Conservation (phyloP, 2,113 vertebrate species). For the Alligator mississippiensis region DNA sequence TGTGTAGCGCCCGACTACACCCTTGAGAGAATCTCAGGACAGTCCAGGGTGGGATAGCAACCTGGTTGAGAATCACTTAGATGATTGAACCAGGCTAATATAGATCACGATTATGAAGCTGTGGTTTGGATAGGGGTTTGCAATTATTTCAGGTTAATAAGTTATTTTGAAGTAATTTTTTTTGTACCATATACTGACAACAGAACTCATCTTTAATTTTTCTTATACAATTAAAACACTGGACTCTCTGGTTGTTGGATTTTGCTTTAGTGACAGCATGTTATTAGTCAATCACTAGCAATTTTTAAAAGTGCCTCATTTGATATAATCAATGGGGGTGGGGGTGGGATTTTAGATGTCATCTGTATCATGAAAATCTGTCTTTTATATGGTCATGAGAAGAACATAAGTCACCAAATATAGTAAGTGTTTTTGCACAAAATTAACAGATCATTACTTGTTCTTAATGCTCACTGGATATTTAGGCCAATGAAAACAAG, state of each 20-base stretch:
- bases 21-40: too few species aligned
- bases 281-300: constrained; percentile 31
- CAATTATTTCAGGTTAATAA: neutral
- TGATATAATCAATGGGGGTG: constrained; percentile 7
- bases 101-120: neutral
- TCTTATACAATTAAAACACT: neutral
- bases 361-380: constrained; percentile 21
- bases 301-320: constrained; percentile 28
- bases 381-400: constrained; percentile 16
- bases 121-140: neutral
- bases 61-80: neutral
- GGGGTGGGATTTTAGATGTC: neutral
- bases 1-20: too few species aligned
- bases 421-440: constrained; percentile 32
- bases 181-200: neutral
- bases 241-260: constrained; percentile 11
- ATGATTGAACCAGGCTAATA: neutral
- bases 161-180: constrained; percentile 5
- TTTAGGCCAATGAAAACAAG: constrained; percentile 34
- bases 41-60: neutral
- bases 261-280: constrained; percentile 19
- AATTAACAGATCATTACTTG: neutral
- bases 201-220: constrained; percentile 34
- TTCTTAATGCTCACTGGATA: neutral
- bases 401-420: constrained; percentile 21